Evolutionary conservation across 2,113 vertebrate species (phyloP).

Genomic region (Pterophyllum scalare): DNA sequence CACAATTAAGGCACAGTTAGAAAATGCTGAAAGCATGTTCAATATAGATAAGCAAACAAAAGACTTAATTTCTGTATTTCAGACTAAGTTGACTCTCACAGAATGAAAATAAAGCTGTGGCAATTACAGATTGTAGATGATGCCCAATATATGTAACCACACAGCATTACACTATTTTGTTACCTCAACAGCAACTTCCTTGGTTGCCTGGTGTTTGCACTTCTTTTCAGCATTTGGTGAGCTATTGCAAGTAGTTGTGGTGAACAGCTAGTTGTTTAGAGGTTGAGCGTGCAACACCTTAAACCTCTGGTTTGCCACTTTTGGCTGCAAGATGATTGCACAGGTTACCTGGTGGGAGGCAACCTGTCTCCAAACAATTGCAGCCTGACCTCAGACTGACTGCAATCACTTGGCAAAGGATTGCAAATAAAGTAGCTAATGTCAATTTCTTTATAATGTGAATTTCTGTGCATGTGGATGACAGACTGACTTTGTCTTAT

Average conservation of each 20-base stretch:
- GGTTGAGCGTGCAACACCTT: not conserved
- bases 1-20: not conserved
- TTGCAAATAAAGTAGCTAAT: not conserved
- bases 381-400: not conserved
- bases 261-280: not conserved
- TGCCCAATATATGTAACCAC: not conserved
- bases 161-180: not conserved
- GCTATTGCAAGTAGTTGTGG: not conserved
- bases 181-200: not conserved
- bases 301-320: no score
- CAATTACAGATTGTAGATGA: not conserved
- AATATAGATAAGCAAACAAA: conserved; percentile 33
- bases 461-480: not conserved
- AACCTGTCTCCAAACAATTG: not conserved
- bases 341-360: not conserved
- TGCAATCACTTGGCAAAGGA: not conserved
- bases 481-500: not conserved
- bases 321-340: not conserved
- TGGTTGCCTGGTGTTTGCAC: not conserved
- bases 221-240: not conserved
- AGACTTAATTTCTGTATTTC: not conserved
- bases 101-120: not conserved
- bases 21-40: conserved; percentile 17
- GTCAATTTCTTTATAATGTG: not conserved
- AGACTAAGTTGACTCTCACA: not conserved